Evolutionary conservation across 1,140 invertebrate genomes (phyloP).

Genomic region (Magallana ariakensis): DNA sequence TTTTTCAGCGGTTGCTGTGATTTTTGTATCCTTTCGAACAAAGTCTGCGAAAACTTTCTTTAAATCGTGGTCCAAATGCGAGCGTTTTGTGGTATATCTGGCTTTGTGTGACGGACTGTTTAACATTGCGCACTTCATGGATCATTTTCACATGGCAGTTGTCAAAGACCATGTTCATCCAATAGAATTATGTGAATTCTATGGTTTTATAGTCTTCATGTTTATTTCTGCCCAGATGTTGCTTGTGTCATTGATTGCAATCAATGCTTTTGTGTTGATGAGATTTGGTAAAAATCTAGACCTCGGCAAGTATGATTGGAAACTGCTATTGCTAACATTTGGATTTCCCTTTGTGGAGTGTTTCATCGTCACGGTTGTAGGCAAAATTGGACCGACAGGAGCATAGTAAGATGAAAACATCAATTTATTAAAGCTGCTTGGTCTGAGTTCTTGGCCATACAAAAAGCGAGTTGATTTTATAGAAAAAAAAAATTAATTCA

Average conservation of each 20-base stretch:
- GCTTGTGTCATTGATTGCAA: constrained; percentile 60
- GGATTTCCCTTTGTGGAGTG: constrained; percentile 48
- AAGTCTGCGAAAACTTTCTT: neutral
- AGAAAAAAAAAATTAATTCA: too few species aligned
- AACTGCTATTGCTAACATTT: constrained; percentile 49
- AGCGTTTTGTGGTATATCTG: constrained; percentile 60
- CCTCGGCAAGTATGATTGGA: constrained; percentile 59
- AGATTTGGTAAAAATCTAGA: constrained; percentile 53
- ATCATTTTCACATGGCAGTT: constrained; percentile 59
- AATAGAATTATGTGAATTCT: constrained; percentile 56
- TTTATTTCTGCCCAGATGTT: constrained; percentile 60
- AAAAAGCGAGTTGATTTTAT: too few species aligned
- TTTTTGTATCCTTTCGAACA: constrained; percentile 31
- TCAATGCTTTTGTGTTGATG: constrained; percentile 62
- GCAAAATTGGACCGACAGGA: constrained; percentile 60
- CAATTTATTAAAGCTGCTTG: too few species aligned
- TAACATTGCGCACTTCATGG: constrained; percentile 58
- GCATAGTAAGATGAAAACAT: constrained; percentile 53
- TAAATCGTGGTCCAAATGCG: constrained; percentile 40
- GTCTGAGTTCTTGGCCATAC: too few species aligned
- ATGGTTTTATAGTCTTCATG: constrained; percentile 56
- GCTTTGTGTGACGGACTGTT: constrained; percentile 59
- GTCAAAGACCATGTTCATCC: constrained; percentile 54
- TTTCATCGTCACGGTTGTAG: constrained; percentile 47
- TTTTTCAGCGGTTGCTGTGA: neutral